Percentiles rank a stretch among this genome's conserved stretches.
These are phyloP conservation scores for Rhinatrema bivittatum DNA, from an alignment of 2,797 vertebrate species.

Conservation along the genomic window DNA sequence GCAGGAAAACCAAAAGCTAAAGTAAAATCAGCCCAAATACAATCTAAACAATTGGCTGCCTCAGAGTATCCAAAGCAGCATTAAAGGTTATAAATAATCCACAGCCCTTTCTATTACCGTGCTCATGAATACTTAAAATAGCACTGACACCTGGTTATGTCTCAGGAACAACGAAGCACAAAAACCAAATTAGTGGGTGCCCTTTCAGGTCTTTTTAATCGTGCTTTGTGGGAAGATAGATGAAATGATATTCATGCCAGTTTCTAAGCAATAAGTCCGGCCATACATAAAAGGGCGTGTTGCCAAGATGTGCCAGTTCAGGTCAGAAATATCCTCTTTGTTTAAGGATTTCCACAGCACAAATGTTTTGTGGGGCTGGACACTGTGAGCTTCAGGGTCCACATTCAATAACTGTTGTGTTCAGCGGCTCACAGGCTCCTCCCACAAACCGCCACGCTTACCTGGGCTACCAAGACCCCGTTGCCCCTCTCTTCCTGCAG, in stretches of 20 bases:
- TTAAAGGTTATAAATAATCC: conserved; percentile 40
- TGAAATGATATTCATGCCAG: conserved; percentile 24
- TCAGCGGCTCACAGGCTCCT: too few species aligned
- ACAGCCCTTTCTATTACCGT: conserved; percentile 29
- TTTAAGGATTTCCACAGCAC: too few species aligned
- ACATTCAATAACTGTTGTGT: too few species aligned
- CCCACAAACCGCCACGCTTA: too few species aligned
- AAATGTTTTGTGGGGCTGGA: too few species aligned
- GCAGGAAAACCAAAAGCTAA: conserved; percentile 30
- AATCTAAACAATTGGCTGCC: conserved; percentile 26
- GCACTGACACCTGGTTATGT: conserved; percentile 27
- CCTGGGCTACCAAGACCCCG: too few species aligned
- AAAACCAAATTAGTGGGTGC: conserved; percentile 34
- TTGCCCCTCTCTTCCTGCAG: too few species aligned
- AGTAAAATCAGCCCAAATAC: conserved; percentile 22
- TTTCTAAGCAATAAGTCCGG: conserved; percentile 12
- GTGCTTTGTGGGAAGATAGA: conserved; percentile 19
- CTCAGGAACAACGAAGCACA: conserved; percentile 32
- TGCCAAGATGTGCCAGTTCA: conserved; percentile 5
- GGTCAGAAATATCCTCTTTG: too few species aligned
- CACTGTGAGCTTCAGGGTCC: too few species aligned
- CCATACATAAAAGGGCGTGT: conserved; percentile 23
- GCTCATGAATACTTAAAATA: conserved; percentile 45
- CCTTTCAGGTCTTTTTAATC: conserved; percentile 32
- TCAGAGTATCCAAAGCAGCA: conserved; percentile 24